Evolutionary conservation across 2,113 vertebrate species (phyloP), one percentile per base, ranked within the genome.

Genomic region (human (Homo sapiens)): DNA sequence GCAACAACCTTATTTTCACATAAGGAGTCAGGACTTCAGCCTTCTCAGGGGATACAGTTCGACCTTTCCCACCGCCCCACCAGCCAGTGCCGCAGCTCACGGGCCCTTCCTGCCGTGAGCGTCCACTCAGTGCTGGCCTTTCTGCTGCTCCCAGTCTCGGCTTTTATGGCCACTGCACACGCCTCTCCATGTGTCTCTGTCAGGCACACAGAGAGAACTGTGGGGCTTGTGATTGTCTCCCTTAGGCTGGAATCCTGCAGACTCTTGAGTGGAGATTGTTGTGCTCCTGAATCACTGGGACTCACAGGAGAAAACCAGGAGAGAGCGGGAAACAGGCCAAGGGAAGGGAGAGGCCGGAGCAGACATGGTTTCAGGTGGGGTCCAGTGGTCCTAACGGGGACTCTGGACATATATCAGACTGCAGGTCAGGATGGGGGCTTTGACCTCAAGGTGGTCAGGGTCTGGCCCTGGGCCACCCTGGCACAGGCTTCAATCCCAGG

Each of bases 81-180:
- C 12, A 3, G 35, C 25, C 59, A 0, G 4, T 6, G 38, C 57
- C 18, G 1, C 5, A 43, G 68, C 45, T 13, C 16, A 7, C 11
- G 25, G 48, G 35, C 8, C 30, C n/a, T 66, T 12, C 38, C 68
- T 43, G 16, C 4, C 12, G 3, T 32, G 61, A 13, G 66, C 14
- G 66, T 16, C 32, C 66, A 68, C 32, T 68, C 32, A 68, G 16
- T 68, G 66, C 32, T 68, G 66, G 32, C 30, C 2, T 16, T n/a
- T 14, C 52, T 30, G 32, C 2, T 1, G 32, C 30, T 32, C 48
- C 64, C 20, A 0, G 2, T 13, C 2, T 38, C 16, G 14, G 38
- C 8, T 1, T 23, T 79, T 17, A 1, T 17, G 59, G 68, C 4
- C n/a, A 23, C 64, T 70, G 4, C 12, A 1, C 0, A 8, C 0